A percentile compares a stretch with the other conserved stretches of the same genome.
phyloP scores from a whole-genome alignment of 2,113 vertebrate genomes.

The Glaucomys volans region DNA sequence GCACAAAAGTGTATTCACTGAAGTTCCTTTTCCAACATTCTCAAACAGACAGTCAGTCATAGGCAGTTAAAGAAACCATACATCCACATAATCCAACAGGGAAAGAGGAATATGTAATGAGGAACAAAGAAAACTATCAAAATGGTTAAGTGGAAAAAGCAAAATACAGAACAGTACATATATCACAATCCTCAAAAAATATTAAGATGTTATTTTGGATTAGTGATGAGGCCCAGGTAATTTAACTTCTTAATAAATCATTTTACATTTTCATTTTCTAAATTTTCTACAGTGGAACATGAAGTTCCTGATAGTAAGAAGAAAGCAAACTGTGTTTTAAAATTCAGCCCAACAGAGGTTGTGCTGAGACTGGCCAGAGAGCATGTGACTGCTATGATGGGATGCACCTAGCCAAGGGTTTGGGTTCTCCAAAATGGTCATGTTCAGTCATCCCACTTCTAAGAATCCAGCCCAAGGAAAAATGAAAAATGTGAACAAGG shows the following conservation, averaged over 20 bases:
- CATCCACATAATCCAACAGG: background rate
- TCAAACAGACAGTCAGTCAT: background rate
- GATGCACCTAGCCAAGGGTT: background rate
- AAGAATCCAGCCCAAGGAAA: background rate
- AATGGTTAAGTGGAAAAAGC: background rate
- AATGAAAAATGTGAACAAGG: background rate
- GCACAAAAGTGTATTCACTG: background rate
- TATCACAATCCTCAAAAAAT: background rate
- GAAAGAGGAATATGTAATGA: rapidly evolving
- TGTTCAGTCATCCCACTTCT: background rate
- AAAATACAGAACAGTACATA: background rate
- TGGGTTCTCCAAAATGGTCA: background rate
- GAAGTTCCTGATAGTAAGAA: conserved; percentile 25
- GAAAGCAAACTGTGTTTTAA: background rate
- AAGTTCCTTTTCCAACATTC: background rate
- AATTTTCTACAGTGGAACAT: conserved; percentile 19
- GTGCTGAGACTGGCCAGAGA: background rate
- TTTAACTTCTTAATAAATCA: background rate
- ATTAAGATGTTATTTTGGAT: rapidly evolving
- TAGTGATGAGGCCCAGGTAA: background rate
- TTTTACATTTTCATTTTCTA: background rate
- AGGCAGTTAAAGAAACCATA: background rate
- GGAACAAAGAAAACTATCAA: background rate
- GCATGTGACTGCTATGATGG: background rate
- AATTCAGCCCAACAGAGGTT: conserved; percentile 3